These are phyloP conservation scores for Pristionchus arcanus DNA, from an alignment of 2,888 invertebrate species.

Conservation along the genomic window DNA sequence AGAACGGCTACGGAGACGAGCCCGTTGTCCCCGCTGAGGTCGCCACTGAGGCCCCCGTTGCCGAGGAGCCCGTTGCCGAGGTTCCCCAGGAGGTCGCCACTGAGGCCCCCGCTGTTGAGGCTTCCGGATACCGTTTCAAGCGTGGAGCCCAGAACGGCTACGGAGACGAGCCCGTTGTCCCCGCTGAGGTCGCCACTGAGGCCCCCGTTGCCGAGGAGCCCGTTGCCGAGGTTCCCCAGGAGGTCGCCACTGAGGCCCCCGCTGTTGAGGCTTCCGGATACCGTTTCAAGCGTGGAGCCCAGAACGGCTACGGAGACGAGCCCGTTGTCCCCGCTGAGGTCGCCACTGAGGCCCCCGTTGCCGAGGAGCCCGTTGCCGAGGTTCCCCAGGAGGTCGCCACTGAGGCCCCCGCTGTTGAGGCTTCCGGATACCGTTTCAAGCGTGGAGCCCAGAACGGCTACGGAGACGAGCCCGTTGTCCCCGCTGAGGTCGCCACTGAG, in stretches of 20 bases:
- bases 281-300: constrained; percentile 58
- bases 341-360: constrained; percentile 56
- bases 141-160: constrained; percentile 64
- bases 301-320: constrained; percentile 66
- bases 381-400: constrained; percentile 53
- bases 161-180: constrained; percentile 66
- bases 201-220: not conserved
- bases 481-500: constrained; percentile 51
- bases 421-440: no score
- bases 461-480: constrained; percentile 39
- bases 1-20: constrained; percentile 66
- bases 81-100: constrained; percentile 57
- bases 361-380: constrained; percentile 61
- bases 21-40: constrained; percentile 17
- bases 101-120: constrained; percentile 58
- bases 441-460: no score
- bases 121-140: constrained; percentile 53
- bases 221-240: constrained; percentile 4
- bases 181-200: constrained; percentile 59
- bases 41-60: constrained; percentile 57
- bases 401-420: constrained; percentile 56
- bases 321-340: constrained; percentile 21
- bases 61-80: constrained; percentile 56
- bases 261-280: constrained; percentile 43
- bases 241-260: constrained; percentile 47